phyloP scores from a whole-genome alignment of 2,113 vertebrate species.

The Canis aureus region DNA sequence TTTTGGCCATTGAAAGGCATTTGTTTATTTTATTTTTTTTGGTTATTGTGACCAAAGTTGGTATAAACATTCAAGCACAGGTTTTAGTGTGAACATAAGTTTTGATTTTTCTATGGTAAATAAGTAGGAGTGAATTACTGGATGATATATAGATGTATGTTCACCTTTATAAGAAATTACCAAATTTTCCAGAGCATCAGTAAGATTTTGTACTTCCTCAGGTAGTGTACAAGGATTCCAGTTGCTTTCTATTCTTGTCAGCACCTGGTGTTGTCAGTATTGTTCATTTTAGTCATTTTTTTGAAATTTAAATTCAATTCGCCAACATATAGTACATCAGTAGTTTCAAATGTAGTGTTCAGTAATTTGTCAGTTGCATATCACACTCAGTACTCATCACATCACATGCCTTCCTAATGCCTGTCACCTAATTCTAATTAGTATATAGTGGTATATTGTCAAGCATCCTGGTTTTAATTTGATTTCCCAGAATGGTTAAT shows the following conservation, averaged over 20 bases:
- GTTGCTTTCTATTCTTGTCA: neutral
- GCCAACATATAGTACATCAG: too few species aligned
- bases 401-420: too few species aligned
- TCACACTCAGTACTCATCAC: too few species aligned
- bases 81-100: neutral
- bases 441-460: neutral
- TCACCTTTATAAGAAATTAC: slow-evolving; percentile 7
- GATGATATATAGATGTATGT: neutral
- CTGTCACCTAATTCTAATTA: neutral
- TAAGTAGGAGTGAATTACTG: neutral
- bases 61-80: neutral
- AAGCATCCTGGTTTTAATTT: slow-evolving; percentile 18
- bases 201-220: neutral
- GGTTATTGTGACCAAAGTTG: neutral
- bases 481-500: slow-evolving; percentile 4
- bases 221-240: neutral
- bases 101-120: neutral
- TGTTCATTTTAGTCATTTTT: neutral
- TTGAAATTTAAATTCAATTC: too few species aligned
- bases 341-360: too few species aligned
- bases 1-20: neutral
- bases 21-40: slow-evolving; percentile 27
- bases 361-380: too few species aligned
- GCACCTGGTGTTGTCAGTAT: neutral
- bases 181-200: neutral